Evolutionary conservation across 2,113 vertebrate species (phyloP), one percentile per base, ranked within the genome.

Genomic region (Gasterosteus nipponicus): DNA sequence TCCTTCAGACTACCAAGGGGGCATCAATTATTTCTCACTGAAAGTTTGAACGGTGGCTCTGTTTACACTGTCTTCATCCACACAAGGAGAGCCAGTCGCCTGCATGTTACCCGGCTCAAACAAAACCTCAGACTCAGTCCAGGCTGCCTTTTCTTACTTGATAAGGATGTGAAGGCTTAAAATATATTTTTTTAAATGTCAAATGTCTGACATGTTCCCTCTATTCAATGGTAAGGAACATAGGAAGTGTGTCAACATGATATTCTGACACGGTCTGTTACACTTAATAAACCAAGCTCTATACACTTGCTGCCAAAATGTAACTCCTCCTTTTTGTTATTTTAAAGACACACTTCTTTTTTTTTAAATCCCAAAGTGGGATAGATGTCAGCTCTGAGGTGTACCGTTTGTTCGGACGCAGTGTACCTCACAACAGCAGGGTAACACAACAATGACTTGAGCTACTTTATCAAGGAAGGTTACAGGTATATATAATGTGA

Each of bases 11-110:
- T 35, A 19, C 65, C 68, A 46, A 7, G 33, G 61, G 39, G 7
- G 15, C 85, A 90, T 91, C 19, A 90, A 88, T 88, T 78, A 91
- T 92, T 92, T 86, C 75, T 84, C 1, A 65, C 62, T 46, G 22
- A 78, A 61, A 49, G 44, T 49, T 68, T 81, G 77, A 66, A 82
- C 60, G 39, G 53, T 46, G 47, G 54, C 51, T 82, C 67, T 82
- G n/a, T 81, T 81, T 76, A 78, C 73, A 75, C 4, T 19, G 0
- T 75, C 60, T 73, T 63, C 15, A 22, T 58, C 31, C 10, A 41
- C 29, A 51, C 51, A 33, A 64, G 1, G 12, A 10, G 33, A 56
- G 5, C 8, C 22, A 18, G 2, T 33, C 22, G 9, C 29, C 9
- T 47, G 12, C 22, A 64, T 46, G 22, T 41, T 16, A 69, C 46